Evolutionary conservation across 2,888 invertebrate species (phyloP).

Genomic region (Campoplex nolae): DNA sequence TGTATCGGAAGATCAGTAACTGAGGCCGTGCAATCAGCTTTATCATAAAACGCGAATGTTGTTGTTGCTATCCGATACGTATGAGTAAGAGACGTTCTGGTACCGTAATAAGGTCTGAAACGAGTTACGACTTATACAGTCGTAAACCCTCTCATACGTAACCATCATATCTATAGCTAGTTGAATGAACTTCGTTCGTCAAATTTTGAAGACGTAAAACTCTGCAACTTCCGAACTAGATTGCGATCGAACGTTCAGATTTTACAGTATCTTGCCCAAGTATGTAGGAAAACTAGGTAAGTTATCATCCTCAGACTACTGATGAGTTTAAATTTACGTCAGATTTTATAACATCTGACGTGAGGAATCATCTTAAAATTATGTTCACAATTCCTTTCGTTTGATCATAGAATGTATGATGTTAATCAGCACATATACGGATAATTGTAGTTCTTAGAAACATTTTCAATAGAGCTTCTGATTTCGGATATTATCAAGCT

Average conservation of each 20-base stretch:
- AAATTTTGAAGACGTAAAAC: slow-evolving; percentile 51
- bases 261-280: not conserved
- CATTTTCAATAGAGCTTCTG: not conserved
- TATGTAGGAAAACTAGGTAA: not conserved
- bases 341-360: not conserved
- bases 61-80: slow-evolving; percentile 22
- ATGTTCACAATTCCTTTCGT: not conserved
- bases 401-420: not conserved
- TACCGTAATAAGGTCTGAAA: slow-evolving; percentile 56
- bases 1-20: slow-evolving; percentile 16
- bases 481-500: not conserved
- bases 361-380: not conserved
- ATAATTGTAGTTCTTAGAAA: not conserved
- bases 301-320: not conserved
- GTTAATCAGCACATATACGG: not conserved
- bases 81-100: slow-evolving; percentile 12
- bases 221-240: slow-evolving; percentile 44
- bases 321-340: slow-evolving; percentile 6
- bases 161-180: not conserved
- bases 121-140: slow-evolving; percentile 41
- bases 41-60: slow-evolving; percentile 44
- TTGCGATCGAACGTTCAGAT: slow-evolving; percentile 30
- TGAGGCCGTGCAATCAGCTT: slow-evolving; percentile 10
- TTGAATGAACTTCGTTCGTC: slow-evolving; percentile 9
- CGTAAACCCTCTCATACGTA: not conserved